Conservation (phyloP, 2,113 vertebrate species). For the Tonatia bakeri region DNA sequence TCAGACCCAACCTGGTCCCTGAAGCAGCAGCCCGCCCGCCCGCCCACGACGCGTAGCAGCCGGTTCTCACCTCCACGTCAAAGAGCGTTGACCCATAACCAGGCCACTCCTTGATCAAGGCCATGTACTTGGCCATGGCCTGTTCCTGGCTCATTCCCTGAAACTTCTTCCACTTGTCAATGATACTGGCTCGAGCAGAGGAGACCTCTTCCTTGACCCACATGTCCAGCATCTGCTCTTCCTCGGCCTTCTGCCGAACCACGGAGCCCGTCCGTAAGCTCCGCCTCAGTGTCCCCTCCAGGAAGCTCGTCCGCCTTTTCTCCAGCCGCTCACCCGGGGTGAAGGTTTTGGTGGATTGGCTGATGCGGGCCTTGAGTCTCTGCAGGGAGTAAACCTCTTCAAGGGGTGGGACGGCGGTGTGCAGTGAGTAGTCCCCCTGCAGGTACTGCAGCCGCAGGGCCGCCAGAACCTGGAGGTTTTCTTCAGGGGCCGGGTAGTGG, state of each 20-base stretch:
- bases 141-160: constrained; percentile 93
- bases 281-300: constrained; percentile 93
- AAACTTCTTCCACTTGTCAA: constrained; percentile 96
- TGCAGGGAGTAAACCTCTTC: constrained; percentile 91
- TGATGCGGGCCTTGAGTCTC: constrained; percentile 90
- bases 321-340: constrained; percentile 82
- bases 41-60: fast-evolving
- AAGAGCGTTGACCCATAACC: constrained; percentile 97
- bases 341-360: constrained; percentile 88
- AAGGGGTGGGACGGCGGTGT: constrained; percentile 81
- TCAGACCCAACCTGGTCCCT: fast-evolving
- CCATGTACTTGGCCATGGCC: constrained; percentile 96
- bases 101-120: constrained; percentile 93
- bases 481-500: constrained; percentile 94
- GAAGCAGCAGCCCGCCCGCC: fast-evolving
- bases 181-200: constrained; percentile 85
- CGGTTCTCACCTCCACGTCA: constrained; percentile 90
- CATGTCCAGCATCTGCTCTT: constrained; percentile 91
- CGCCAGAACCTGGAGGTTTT: constrained; percentile 94
- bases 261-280: constrained; percentile 90
- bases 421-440: constrained; percentile 85
- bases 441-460: constrained; percentile 94
- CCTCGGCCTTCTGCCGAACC: constrained; percentile 87
- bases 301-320: constrained; percentile 92
- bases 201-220: constrained; percentile 93